Evolutionary conservation across 2,888 invertebrate species (phyloP).

Genomic region (Deroplatys truncata): DNA sequence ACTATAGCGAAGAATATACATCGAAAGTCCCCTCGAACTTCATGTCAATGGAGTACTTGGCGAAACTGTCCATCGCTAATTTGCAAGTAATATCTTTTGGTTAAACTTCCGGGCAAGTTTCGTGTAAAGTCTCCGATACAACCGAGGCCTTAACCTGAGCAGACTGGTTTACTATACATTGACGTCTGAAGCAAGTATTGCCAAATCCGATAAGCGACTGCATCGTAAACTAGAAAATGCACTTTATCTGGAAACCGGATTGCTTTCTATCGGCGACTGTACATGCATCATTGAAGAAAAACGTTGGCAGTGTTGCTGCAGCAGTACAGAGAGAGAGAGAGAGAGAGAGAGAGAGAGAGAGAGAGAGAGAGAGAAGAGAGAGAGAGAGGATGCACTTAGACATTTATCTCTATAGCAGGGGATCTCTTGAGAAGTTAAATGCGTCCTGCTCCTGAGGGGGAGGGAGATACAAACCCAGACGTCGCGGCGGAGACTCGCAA

Average conservation of each 20-base stretch:
- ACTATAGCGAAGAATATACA: no score
- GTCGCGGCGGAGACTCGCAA: not conserved
- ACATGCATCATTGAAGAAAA: not conserved
- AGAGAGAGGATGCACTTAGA: not conserved
- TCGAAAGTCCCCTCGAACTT: no score
- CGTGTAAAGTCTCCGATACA: no score
- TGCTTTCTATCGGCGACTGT: not conserved
- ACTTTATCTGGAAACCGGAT: not conserved
- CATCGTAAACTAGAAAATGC: not conserved
- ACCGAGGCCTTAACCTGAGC: no score
- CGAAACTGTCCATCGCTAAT: no score
- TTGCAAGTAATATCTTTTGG: no score
- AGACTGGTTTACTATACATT: no score
- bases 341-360: no score
- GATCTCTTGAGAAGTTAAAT: not conserved
- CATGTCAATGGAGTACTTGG: no score
- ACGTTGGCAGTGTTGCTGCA: not conserved
- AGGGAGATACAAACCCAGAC: not conserved
- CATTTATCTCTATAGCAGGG: not conserved
- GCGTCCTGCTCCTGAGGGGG: not conserved
- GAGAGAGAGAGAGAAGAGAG: no score
- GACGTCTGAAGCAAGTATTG: no score
- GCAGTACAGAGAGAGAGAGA: not conserved
- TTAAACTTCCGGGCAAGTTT: no score
- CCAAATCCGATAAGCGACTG: not conserved